phyloP scores from a whole-genome alignment of 2,888 invertebrate species.

The Catocala nupta region DNA sequence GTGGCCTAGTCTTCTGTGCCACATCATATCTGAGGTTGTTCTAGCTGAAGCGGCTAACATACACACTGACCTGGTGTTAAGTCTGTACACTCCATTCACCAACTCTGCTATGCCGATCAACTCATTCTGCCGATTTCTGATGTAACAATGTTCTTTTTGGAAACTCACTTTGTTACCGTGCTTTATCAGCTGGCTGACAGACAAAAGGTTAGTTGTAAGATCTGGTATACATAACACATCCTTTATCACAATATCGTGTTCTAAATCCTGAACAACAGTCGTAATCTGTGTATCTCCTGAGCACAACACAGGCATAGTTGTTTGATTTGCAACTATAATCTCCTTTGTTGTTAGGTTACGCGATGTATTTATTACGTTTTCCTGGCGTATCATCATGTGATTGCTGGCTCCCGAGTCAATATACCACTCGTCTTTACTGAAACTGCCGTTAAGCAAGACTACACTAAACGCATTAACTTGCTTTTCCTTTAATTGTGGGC shows the following conservation, averaged over 20 bases:
- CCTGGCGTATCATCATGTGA: neutral
- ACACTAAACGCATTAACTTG: neutral
- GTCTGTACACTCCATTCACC: slow-evolving; percentile 4
- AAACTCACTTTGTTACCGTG: slow-evolving; percentile 6
- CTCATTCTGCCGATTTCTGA: slow-evolving; percentile 2
- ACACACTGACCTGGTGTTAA: neutral
- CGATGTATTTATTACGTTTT: neutral
- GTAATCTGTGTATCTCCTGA: neutral
- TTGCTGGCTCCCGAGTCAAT: neutral
- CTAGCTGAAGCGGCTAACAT: neutral
- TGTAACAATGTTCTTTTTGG: neutral
- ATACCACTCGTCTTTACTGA: neutral
- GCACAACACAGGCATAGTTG: slow-evolving; percentile 2
- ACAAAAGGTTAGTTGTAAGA: neutral
- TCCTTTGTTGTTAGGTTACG: neutral
- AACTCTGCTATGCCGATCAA: slow-evolving; percentile 7
- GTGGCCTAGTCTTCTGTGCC: slow-evolving; percentile 9
- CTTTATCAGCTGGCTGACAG: slow-evolving; percentile 4
- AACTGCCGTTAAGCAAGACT: neutral
- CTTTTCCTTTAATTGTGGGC: neutral
- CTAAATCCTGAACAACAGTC: neutral
- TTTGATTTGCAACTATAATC: slow-evolving; percentile 6
- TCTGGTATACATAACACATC: slow-evolving; percentile 1
- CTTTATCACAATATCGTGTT: neutral
- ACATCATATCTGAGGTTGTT: neutral